phyloP scores from a whole-genome alignment of 1,140 invertebrate genomes.

The Ceratina japonica region DNA sequence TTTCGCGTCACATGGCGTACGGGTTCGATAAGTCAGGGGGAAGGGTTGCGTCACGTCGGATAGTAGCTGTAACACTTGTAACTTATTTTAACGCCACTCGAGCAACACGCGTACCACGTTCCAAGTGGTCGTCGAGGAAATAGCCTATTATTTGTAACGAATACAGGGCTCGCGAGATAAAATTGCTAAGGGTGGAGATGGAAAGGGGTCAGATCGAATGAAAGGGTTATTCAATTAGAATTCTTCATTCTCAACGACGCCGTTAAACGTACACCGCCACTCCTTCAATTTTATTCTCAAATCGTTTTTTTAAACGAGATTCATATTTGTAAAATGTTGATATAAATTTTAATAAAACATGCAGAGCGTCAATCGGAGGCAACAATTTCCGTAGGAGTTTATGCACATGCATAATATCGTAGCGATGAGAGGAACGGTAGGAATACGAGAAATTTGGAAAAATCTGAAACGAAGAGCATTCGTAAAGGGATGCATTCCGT shows the following conservation, averaged over 20 bases:
- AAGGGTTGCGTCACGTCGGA: constrained; percentile 7
- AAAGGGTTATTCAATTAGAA: constrained; percentile 37
- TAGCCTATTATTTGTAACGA: constrained; percentile 62
- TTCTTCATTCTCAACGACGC: not conserved
- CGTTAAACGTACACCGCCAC: not conserved
- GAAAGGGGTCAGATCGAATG: constrained; percentile 23
- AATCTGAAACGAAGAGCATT: constrained; percentile 33
- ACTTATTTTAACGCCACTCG: constrained; percentile 42
- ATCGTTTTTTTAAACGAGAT: not conserved
- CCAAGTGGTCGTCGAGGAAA: constrained; percentile 55
- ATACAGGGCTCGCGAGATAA: constrained; percentile 46
- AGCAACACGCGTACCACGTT: constrained; percentile 36
- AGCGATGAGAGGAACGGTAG: no score
- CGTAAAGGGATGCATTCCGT: not conserved
- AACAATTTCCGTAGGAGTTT: no score
- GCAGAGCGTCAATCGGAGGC: no score
- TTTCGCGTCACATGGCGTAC: not conserved
- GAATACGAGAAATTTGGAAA: not conserved
- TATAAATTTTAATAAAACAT: not conserved
- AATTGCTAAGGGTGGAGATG: constrained; percentile 30
- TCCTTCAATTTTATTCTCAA: not conserved
- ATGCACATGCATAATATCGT: no score
- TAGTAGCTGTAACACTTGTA: constrained; percentile 10
- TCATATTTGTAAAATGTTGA: not conserved
- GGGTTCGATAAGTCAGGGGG: not conserved